Base-by-base conservation (phyloP, 2,888 invertebrate species). In the Agriotes lineatus region DNA sequence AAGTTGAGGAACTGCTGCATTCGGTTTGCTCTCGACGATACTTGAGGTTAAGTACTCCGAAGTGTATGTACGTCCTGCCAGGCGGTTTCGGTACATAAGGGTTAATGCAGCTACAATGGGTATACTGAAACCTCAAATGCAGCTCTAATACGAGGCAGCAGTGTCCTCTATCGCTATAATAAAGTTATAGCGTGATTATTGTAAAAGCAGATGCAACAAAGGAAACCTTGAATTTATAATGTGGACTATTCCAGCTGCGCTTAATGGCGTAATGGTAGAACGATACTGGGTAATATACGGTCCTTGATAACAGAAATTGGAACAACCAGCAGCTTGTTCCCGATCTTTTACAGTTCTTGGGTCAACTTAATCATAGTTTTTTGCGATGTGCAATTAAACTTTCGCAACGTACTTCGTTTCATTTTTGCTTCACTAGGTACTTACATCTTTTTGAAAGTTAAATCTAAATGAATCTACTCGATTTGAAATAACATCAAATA, bases 181-280 rank as follows among this genome's bases (percentile, higher is more conserved):
- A 39, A 39, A 39, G 39, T 39, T 39, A 14, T 39, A 14, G n/a
- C n/a, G 39, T 39, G 39, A 39, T 39, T 39, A 39, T 10, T 39
- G 10, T 10, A 39, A 39, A 39, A 39, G 39, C 14, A 39, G 14
- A 39, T 39, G 39, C 39, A 39, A 14, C 39, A 39, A 39, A 39
- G 14, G 14, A 14, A 6, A 10, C n/a, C 14, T 39, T 39, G 4
- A 39, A 39, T 12, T 39, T 39, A 39, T 12, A 39, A 39, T 10
- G 39, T 39, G n/a, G 3, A 39, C 5, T 3, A 39, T 5, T 39
- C n/a, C 39, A 39, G 39, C 39, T 39, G 39, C 39, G 2, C n/a
- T 39, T 39, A 39, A 39, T 10, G 39, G 14, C n/a, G 10, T n/a
- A 12, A 25, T 25, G 7, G 7, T 25, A 25, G 25, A 3, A n/a